Percentiles rank a stretch among this genome's conserved stretches.
phyloP scores from a whole-genome alignment of 2,797 vertebrate genomes.

The Gobio occitaniae region DNA sequence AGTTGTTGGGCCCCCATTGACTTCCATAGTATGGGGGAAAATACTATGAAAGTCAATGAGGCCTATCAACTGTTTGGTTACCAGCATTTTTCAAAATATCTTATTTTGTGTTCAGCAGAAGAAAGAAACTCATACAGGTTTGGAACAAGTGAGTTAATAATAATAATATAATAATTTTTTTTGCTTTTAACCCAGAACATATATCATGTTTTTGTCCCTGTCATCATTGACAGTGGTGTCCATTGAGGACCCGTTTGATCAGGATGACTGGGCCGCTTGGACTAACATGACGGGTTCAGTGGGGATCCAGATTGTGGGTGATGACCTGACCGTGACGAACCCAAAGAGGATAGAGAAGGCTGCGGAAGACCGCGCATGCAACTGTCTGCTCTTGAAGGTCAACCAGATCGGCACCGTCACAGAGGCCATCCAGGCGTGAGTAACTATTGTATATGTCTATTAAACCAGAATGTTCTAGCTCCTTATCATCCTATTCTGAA shows the following conservation, averaged over 20 bases:
- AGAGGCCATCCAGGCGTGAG: constrained; percentile 93
- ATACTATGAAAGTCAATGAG: too few species aligned
- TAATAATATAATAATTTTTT: too few species aligned
- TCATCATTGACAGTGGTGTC: constrained; percentile 83
- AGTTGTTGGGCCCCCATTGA: too few species aligned
- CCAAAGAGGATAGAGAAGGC: constrained; percentile 91
- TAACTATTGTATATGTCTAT: background rate
- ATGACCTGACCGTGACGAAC: constrained; percentile 93
- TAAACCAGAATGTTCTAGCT: background rate
- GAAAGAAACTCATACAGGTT: background rate
- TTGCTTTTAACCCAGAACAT: background rate
- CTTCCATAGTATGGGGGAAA: too few species aligned
- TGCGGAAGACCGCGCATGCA: constrained; percentile 92
- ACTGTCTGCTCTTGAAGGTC: constrained; percentile 94
- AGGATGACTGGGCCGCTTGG: constrained; percentile 95
- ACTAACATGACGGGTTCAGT: constrained; percentile 88
- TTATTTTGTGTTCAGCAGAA: background rate
- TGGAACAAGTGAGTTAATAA: background rate
- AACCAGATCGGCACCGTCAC: constrained; percentile 94
- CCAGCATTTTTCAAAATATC: too few species aligned
- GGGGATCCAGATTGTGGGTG: constrained; percentile 94
- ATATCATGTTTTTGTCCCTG: background rate
- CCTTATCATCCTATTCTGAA: background rate
- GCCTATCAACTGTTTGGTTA: too few species aligned
- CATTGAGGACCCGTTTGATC: constrained; percentile 95